phyloP scores from a whole-genome alignment of 2,113 vertebrate genomes.

The Panthera leo region DNA sequence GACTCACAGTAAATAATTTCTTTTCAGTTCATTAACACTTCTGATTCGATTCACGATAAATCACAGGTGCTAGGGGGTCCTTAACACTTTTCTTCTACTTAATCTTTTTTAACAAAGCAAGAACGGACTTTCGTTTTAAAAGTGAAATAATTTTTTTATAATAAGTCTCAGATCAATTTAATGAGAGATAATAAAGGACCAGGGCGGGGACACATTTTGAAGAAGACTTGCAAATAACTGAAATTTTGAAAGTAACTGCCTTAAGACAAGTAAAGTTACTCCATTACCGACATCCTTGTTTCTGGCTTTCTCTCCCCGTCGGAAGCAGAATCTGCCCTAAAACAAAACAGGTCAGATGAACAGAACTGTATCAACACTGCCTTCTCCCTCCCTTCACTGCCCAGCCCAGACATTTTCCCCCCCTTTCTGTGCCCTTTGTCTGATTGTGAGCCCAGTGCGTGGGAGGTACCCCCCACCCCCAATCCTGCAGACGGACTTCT shows the following conservation, averaged over 20 bases:
- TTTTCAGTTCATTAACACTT: background rate
- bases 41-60: background rate
- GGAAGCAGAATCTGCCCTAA: slow-evolving; percentile 19
- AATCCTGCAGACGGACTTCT: background rate
- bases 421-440: background rate
- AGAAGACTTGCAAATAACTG: background rate
- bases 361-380: no score
- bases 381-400: no score
- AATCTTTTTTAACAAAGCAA: background rate
- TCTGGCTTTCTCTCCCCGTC: background rate
- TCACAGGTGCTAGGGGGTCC: background rate
- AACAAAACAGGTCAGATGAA: slow-evolving; percentile 21
- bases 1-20: background rate
- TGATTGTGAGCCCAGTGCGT: fast-evolving
- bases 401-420: background rate
- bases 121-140: background rate
- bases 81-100: background rate
- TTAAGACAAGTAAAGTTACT: background rate
- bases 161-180: background rate
- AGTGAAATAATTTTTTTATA: background rate
- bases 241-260: background rate
- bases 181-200: background rate
- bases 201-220: background rate
- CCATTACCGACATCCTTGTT: slow-evolving; percentile 12
- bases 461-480: no score